Evolutionary conservation across 2,888 invertebrate species (phyloP).

Genomic region (Ophioninae sp.): DNA sequence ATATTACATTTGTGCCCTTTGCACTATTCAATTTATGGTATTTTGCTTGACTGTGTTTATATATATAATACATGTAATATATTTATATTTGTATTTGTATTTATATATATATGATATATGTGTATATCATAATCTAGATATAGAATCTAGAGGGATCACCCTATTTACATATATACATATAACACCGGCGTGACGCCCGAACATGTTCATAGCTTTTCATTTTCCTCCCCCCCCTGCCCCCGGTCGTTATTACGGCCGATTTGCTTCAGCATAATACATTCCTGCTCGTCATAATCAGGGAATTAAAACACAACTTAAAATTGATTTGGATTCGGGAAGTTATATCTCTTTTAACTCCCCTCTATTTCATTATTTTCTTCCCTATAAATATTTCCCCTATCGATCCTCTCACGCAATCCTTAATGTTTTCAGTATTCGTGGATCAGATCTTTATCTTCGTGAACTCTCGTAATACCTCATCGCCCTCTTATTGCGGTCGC

Average conservation of each 20-base stretch:
- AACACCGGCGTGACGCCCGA: conserved; percentile 75
- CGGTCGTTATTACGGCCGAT: conserved; percentile 53
- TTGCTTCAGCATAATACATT: conserved; percentile 20
- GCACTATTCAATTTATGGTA: conserved; percentile 73
- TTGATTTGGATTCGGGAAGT: conserved; percentile 42
- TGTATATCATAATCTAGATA: conserved; percentile 50
- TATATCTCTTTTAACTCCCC: conserved; percentile 11
- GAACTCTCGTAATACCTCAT: conserved; percentile 16
- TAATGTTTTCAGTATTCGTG: conserved; percentile 21
- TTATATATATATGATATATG: conserved; percentile 60
- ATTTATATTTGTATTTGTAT: conserved; percentile 68
- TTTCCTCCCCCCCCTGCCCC: conserved; percentile 20
- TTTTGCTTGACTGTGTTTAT: conserved; percentile 63
- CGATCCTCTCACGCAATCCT: conserved; percentile 36
- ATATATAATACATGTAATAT: conserved; percentile 65
- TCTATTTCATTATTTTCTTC: neutral
- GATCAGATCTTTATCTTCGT: conserved; percentile 58
- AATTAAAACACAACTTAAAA: conserved; percentile 43
- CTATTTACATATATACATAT: conserved; percentile 81
- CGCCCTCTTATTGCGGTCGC: conserved; percentile 56
- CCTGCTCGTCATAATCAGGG: conserved; percentile 15
- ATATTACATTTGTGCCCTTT: conserved; percentile 81
- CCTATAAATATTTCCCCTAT: conserved; percentile 41
- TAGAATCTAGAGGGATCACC: conserved; percentile 79
- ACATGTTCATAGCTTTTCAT: conserved; percentile 70